Conservation (phyloP, 1,140 invertebrate genomes). For the Octopus bimaculoides region DNA sequence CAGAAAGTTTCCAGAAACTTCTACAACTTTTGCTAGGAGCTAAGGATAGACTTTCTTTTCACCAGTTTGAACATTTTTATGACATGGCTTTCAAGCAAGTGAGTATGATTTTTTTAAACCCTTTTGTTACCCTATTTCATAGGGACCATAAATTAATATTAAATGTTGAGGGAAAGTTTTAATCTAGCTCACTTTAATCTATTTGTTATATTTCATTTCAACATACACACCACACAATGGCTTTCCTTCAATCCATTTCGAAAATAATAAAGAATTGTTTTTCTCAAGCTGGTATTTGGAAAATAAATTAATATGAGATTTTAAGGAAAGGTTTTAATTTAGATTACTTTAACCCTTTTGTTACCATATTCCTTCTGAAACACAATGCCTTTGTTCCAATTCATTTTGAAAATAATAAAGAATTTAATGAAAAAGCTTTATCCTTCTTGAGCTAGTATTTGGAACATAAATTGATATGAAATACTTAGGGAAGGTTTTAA, state of each 20-base stretch:
- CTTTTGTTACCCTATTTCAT: not conserved
- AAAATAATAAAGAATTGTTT: not conserved
- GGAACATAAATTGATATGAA: no score
- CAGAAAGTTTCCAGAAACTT: constrained; percentile 12
- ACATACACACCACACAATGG: not conserved
- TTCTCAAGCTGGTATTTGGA: no score
- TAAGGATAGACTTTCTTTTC: constrained; percentile 21
- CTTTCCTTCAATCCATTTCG: not conserved
- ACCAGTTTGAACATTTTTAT: constrained; percentile 29
- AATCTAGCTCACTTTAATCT: not conserved
- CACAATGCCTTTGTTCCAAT: no score
- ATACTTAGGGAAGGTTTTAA: no score
- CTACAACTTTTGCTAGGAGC: constrained; percentile 18
- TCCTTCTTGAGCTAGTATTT: no score
- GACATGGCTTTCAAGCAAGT: constrained; percentile 19
- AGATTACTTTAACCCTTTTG: no score
- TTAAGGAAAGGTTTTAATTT: no score
- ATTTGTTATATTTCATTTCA: not conserved
- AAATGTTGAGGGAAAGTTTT: not conserved
- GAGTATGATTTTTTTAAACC: constrained; percentile 4
- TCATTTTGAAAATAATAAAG: no score
- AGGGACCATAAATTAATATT: not conserved
- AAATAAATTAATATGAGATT: no score
- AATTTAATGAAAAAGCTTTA: no score
- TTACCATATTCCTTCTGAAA: no score